Percentiles rank a stretch among this genome's conserved stretches.
These are phyloP conservation scores for Drosophila ananassae DNA, from an alignment of 1,140 invertebrate genomes.

Conservation along the genomic window DNA sequence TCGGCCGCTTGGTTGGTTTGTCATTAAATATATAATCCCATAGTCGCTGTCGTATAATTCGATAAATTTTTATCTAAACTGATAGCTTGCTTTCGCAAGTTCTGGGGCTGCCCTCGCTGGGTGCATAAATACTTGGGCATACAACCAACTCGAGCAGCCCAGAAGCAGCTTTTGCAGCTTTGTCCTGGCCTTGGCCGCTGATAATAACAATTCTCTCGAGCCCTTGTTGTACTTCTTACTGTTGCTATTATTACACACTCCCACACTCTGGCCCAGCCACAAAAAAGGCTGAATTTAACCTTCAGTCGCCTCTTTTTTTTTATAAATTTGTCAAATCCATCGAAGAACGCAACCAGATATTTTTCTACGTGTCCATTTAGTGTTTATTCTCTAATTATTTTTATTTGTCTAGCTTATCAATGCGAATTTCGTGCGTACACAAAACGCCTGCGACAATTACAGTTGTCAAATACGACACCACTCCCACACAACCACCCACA, in stretches of 20 bases:
- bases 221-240: conserved; percentile 11
- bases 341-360: not conserved
- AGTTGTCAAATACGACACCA: conserved; percentile 65
- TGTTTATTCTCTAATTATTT: conserved; percentile 13
- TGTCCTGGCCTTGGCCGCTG: conserved; percentile 55
- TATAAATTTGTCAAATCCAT: not conserved
- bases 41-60: not conserved
- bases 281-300: not conserved
- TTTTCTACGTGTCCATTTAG: conserved; percentile 5
- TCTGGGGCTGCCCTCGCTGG: conserved; percentile 21
- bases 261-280: not conserved
- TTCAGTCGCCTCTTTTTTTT: not conserved
- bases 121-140: conserved; percentile 49
- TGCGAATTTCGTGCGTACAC: conserved; percentile 53
- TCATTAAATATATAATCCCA: no score
- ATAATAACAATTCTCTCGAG: conserved; percentile 37
- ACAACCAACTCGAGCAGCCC: conserved; percentile 22
- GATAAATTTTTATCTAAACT: conserved; percentile 19
- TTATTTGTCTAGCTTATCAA: conserved; percentile 69
- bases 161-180: conserved; percentile 44
- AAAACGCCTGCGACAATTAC: conserved; percentile 66
- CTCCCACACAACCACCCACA: conserved; percentile 12
- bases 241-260: conserved; percentile 19
- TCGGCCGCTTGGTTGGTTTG: not conserved
- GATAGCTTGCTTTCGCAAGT: conserved; percentile 5